Percentiles rank a stretch among this genome's conserved stretches.
phyloP scores from a whole-genome alignment of 2,888 invertebrate species.

The Phyllotreta striolata region DNA sequence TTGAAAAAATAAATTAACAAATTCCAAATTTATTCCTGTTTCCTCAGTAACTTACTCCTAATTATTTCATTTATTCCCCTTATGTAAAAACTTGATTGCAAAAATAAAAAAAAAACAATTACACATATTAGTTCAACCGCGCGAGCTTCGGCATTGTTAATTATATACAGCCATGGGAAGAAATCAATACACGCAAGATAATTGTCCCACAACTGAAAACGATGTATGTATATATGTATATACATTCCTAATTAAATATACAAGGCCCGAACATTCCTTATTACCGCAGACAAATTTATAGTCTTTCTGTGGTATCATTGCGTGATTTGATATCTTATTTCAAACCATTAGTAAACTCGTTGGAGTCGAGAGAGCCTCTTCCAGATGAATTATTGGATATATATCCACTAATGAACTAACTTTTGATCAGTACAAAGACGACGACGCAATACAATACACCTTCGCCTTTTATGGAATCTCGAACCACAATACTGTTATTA shows the following conservation, averaged over 20 bases:
- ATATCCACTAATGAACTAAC: slow-evolving; percentile 62
- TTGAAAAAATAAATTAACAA: too few relatives aligned
- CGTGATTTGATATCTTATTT: slow-evolving; percentile 63
- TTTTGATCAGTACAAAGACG: slow-evolving; percentile 58
- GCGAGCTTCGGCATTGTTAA: too few relatives aligned
- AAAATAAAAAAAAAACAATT: too few relatives aligned
- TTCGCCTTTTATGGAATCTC: slow-evolving; percentile 46
- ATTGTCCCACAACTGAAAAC: too few relatives aligned
- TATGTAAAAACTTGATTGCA: too few relatives aligned
- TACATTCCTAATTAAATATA: slow-evolving; percentile 42
- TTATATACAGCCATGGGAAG: too few relatives aligned
- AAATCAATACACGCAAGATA: too few relatives aligned
- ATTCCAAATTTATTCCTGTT: too few relatives aligned
- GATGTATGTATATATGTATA: too few relatives aligned
- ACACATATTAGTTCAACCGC: too few relatives aligned
- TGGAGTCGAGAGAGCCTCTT: slow-evolving; percentile 46
- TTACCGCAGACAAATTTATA: slow-evolving; percentile 58
- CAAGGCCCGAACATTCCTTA: slow-evolving; percentile 52
- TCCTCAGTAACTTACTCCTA: too few relatives aligned
- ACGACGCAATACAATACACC: slow-evolving; percentile 51
- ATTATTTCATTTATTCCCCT: too few relatives aligned
- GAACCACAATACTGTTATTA: slow-evolving; percentile 44
- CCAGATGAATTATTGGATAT: slow-evolving; percentile 60
- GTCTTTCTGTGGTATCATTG: slow-evolving; percentile 58
- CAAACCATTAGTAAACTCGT: slow-evolving; percentile 60